phyloP scores from a whole-genome alignment of 2,113 vertebrate species.

The Antigone vipio region DNA sequence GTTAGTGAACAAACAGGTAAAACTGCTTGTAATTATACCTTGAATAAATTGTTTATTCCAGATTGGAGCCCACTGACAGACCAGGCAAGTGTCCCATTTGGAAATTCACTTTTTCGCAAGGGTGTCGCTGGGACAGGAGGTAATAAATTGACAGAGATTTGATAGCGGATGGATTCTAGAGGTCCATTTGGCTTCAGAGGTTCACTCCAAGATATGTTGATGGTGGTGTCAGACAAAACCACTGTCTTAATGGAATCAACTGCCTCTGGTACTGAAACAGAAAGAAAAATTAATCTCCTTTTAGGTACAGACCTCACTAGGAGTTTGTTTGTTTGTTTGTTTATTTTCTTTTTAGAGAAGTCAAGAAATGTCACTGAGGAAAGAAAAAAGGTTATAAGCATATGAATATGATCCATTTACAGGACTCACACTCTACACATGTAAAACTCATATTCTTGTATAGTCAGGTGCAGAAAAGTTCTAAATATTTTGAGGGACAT shows the following conservation, averaged over 20 bases:
- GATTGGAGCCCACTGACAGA: slow-evolving; percentile 53
- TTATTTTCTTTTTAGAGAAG: neutral
- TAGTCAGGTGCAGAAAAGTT: neutral
- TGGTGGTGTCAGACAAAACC: slow-evolving; percentile 62
- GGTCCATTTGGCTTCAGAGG: slow-evolving; percentile 71
- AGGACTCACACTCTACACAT: neutral
- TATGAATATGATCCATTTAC: neutral
- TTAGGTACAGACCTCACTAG: neutral
- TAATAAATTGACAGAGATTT: slow-evolving; percentile 58
- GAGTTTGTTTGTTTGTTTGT: neutral
- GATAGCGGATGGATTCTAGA: slow-evolving; percentile 67
- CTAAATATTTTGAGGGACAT: neutral
- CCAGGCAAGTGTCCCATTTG: slow-evolving; percentile 35
- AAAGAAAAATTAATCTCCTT: neutral
- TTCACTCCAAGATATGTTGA: slow-evolving; percentile 67
- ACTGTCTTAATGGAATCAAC: slow-evolving; percentile 39
- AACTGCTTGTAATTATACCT: slow-evolving; percentile 37
- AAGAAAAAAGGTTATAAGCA: neutral
- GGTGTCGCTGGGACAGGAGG: slow-evolving; percentile 42
- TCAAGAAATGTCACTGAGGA: neutral
- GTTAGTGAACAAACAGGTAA: neutral
- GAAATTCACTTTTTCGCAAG: slow-evolving; percentile 63
- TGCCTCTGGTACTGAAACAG: slow-evolving; percentile 71
- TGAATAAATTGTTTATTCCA: slow-evolving; percentile 57
- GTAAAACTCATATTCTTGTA: neutral